Percentiles rank a stretch among this genome's conserved stretches.
Conservation (phyloP, 2,888 invertebrate genomes). For the Liopterus haemorrhoidalis region DNA sequence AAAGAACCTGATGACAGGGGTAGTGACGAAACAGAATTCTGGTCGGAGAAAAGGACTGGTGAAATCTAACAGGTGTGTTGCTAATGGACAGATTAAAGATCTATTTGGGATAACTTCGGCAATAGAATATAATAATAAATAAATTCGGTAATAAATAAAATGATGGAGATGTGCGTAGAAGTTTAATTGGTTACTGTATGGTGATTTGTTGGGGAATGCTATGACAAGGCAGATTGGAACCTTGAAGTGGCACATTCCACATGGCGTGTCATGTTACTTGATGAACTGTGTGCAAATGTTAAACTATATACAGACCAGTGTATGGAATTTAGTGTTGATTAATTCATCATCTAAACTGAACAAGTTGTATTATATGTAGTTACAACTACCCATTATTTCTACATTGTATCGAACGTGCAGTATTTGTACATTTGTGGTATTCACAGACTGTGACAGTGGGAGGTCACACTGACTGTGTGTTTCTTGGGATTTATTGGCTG, state of each 20-base stretch:
- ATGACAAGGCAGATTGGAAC: slow-evolving; percentile 56
- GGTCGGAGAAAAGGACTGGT: too few species aligned
- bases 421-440: slow-evolving; percentile 21
- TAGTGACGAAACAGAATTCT: too few species aligned
- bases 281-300: slow-evolving; percentile 1
- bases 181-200: slow-evolving; percentile 13
- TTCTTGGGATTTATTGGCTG: slow-evolving; percentile 16
- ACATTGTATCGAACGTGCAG: slow-evolving; percentile 19
- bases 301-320: slow-evolving; percentile 19
- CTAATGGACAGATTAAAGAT: too few species aligned
- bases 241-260: slow-evolving; percentile 60
- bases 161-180: slow-evolving; percentile 30
- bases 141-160: slow-evolving; percentile 17
- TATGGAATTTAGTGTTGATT: slow-evolving; percentile 17
- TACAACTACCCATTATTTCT: slow-evolving; percentile 16
- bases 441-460: too few species aligned
- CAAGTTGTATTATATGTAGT: slow-evolving; percentile 9
- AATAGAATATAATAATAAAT: too few species aligned
- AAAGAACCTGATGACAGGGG: too few species aligned
- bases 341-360: slow-evolving; percentile 14
- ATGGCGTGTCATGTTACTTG: slow-evolving; percentile 35
- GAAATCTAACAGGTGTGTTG: too few species aligned
- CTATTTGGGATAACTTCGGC: too few species aligned
- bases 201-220: slow-evolving; percentile 25
- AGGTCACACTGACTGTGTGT: neutral